These are phyloP conservation scores for Colius striatus DNA, from an alignment of 2,113 vertebrate species.

Conservation along the genomic window DNA sequence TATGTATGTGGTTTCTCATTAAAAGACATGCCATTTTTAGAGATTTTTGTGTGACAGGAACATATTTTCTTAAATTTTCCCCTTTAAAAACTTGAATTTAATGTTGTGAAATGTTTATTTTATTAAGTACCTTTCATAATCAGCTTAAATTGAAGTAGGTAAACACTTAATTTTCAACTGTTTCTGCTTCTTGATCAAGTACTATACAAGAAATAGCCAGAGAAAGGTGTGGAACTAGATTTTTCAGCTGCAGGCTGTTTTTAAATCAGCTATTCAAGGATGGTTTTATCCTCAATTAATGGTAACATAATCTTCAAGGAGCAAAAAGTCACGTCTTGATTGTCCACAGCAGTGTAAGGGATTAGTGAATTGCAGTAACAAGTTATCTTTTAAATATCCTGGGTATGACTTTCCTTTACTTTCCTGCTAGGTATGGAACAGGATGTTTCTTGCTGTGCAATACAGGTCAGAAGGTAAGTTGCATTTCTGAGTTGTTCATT, in stretches of 20 bases:
- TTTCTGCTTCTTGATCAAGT: not conserved
- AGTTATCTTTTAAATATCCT: slow-evolving; percentile 16
- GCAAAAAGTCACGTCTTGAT: not conserved
- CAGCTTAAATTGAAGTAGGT: not conserved
- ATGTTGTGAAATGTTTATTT: slow-evolving; percentile 30
- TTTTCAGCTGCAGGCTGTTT: not conserved
- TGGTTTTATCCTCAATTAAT: not conserved
- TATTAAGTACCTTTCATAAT: not conserved
- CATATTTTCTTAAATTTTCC: not conserved
- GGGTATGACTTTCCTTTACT: slow-evolving; percentile 13
- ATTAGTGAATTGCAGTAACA: not conserved
- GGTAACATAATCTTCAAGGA: not conserved
- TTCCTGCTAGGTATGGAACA: slow-evolving; percentile 88
- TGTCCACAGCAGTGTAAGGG: not conserved
- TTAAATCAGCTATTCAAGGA: not conserved
- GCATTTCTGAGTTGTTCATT: not conserved
- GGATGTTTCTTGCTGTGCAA: slow-evolving; percentile 96
- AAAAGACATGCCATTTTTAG: not conserved
- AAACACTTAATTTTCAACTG: not conserved
- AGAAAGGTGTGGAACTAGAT: not conserved
- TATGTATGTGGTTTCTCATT: not conserved
- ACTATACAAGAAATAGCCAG: not conserved
- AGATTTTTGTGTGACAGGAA: not conserved
- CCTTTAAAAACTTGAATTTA: not conserved
- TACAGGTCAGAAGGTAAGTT: slow-evolving; percentile 89